Evolutionary conservation across 92 coral and sea anemone species (phyloP).

Genomic region (Blastomussa wellsi): DNA sequence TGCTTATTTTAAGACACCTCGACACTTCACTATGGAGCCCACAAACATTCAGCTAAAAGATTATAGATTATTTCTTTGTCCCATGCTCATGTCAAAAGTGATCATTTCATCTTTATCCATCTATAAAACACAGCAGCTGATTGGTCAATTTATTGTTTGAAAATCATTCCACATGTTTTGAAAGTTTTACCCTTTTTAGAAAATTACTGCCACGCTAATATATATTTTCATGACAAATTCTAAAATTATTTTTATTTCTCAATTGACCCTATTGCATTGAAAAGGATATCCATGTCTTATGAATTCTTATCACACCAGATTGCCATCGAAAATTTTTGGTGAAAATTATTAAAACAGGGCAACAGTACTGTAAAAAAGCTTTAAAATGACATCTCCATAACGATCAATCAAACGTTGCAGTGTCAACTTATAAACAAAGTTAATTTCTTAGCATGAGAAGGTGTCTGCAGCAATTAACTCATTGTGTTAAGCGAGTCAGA

Average conservation of each 20-base stretch:
- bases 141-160: background rate
- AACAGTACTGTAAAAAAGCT: background rate
- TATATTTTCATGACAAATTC: conserved; percentile 3
- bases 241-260: background rate
- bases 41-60: background rate
- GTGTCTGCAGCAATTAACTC: conserved; percentile 45
- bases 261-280: background rate
- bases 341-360: background rate
- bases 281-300: conserved; percentile 8
- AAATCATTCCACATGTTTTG: conserved; percentile 3
- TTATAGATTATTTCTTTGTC: no score
- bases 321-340: background rate
- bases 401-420: conserved; percentile 14
- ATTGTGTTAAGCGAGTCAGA: conserved; percentile 40
- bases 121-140: background rate
- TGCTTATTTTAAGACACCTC: background rate
- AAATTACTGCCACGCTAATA: background rate
- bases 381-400: conserved; percentile 15
- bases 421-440: conserved; percentile 33
- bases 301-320: background rate
- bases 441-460: conserved; percentile 38
- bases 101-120: no score
- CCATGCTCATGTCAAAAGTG: no score
- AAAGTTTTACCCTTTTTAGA: background rate
- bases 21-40: background rate